Evolutionary conservation across 2,797 vertebrate species (phyloP).

Genomic region (Stomatorhinus walkeri): DNA sequence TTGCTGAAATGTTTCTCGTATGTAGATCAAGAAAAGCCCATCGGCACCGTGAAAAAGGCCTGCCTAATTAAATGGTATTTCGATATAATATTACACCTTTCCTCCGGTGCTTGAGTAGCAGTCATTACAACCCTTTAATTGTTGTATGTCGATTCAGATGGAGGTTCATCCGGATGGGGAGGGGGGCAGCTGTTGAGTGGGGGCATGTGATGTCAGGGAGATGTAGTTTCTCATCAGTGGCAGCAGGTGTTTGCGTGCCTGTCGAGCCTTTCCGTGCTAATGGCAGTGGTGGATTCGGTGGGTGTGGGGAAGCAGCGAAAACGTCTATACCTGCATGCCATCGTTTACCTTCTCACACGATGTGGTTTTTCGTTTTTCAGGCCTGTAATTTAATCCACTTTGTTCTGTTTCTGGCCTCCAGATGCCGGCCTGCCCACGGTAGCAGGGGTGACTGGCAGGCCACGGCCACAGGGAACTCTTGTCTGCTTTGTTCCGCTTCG

Average conservation of each 20-base stretch:
- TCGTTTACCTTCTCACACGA: background rate
- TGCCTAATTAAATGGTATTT: background rate
- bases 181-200: background rate
- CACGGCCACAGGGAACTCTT: background rate
- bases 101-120: background rate
- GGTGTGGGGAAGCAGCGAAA: background rate
- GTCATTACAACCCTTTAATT: background rate
- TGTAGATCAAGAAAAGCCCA: background rate
- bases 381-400: conserved; percentile 19
- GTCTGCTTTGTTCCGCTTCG: background rate
- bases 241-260: background rate
- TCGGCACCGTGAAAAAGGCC: background rate
- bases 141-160: background rate
- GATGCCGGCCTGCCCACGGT: background rate
- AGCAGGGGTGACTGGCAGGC: background rate
- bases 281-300: conserved; percentile 18
- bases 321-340: conserved; percentile 21
- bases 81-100: background rate
- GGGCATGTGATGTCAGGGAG: background rate
- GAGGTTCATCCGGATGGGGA: background rate
- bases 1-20: background rate
- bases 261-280: conserved; percentile 38
- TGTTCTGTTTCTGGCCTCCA: background rate
- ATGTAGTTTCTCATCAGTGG: background rate
- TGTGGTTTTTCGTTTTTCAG: background rate